These are phyloP conservation scores for Eucriotettix oculatus DNA, from an alignment of 2,888 invertebrate genomes.

Conservation along the genomic window DNA sequence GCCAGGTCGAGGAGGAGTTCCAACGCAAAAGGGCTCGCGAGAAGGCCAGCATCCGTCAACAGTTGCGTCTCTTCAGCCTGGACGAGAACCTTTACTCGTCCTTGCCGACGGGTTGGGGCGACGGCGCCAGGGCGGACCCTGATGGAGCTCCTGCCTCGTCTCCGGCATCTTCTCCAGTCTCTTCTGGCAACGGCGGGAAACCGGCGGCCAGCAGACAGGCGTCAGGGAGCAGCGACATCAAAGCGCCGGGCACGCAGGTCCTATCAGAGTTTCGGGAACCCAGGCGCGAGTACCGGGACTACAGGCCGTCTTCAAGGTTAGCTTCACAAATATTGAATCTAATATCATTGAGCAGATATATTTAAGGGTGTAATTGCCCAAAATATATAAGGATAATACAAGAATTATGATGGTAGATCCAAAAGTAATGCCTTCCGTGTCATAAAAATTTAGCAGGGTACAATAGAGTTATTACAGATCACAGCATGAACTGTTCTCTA, in stretches of 20 bases:
- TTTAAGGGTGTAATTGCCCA: too few relatives aligned
- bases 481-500: too few relatives aligned
- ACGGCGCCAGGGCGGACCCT: constrained; percentile 39
- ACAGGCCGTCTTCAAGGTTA: constrained; percentile 18
- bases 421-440: too few relatives aligned
- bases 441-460: too few relatives aligned
- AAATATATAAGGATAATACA: too few relatives aligned
- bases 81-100: constrained; percentile 37
- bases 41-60: constrained; percentile 44
- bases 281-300: constrained; percentile 35
- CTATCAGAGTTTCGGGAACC: constrained; percentile 36
- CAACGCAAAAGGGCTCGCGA: constrained; percentile 58
- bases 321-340: too few relatives aligned
- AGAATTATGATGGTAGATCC: too few relatives aligned
- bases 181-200: neutral
- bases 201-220: neutral
- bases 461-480: too few relatives aligned
- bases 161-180: constrained; percentile 23
- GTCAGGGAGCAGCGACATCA: neutral
- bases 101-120: constrained; percentile 31
- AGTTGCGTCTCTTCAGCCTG: constrained; percentile 51
- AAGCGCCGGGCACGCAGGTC: constrained; percentile 30
- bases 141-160: constrained; percentile 51
- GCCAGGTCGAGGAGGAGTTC: constrained; percentile 73
- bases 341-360: too few relatives aligned